These are phyloP conservation scores for Bombus polaris DNA, from an alignment of 1,140 invertebrate species.

Conservation along the genomic window DNA sequence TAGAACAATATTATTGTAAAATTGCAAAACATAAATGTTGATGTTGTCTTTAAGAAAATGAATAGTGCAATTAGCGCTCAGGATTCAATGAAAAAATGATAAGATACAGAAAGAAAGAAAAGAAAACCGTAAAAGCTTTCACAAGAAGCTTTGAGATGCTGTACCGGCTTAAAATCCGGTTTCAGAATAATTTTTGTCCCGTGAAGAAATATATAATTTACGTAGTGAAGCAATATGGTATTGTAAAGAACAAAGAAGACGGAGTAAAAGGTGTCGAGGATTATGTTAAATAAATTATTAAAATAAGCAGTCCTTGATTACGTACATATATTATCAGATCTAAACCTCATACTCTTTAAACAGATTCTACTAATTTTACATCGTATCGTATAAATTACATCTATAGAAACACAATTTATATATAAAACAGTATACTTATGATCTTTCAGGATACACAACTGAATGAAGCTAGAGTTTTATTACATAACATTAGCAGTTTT, in stretches of 20 bases:
- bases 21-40: neutral
- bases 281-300: neutral
- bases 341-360: neutral
- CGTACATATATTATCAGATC: neutral
- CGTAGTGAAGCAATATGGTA: neutral
- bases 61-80: neutral
- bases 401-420: no score
- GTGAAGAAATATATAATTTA: neutral
- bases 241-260: neutral
- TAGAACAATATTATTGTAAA: neutral
- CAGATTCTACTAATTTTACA: neutral
- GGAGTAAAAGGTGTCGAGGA: neutral
- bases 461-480: no score
- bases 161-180: constrained; percentile 10
- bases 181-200: neutral
- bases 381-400: no score
- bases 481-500: no score
- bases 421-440: no score
- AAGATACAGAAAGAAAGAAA: neutral
- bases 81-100: neutral
- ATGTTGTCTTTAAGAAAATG: neutral
- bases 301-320: neutral
- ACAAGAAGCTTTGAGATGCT: neutral
- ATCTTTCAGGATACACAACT: no score
- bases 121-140: neutral